Conservation (phyloP, 2,797 vertebrate genomes). For the Scomberomorus guttatus region DNA sequence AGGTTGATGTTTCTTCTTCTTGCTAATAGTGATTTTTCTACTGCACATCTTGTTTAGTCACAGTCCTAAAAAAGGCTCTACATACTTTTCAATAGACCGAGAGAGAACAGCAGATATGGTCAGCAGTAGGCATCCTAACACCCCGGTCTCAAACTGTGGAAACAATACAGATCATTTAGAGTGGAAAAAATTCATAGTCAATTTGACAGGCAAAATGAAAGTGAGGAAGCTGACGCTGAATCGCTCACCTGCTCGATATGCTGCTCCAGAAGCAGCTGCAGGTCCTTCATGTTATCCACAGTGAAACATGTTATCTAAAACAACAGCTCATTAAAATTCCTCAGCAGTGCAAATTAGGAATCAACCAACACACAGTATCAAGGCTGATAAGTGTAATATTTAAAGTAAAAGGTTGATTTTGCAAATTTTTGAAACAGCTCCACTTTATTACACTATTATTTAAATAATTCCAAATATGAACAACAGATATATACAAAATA, state of each 20-base stretch:
- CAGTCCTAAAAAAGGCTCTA: background rate
- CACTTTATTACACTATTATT: background rate
- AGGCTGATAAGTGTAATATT: too few species aligned
- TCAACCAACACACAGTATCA: background rate
- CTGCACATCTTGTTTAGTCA: background rate
- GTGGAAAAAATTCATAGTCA: background rate
- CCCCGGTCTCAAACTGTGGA: slow-evolving; percentile 90
- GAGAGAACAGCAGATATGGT: slow-evolving; percentile 93
- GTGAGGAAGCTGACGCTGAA: background rate
- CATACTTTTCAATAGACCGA: slow-evolving; percentile 88
- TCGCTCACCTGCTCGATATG: slow-evolving; percentile 82
- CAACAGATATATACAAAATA: background rate
- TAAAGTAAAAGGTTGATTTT: background rate
- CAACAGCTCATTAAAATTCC: slow-evolving; percentile 11
- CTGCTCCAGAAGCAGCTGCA: slow-evolving; percentile 78
- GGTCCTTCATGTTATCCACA: slow-evolving; percentile 77
- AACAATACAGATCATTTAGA: slow-evolving; percentile 5
- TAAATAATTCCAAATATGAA: slow-evolving; percentile 1
- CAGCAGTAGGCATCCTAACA: slow-evolving; percentile 91
- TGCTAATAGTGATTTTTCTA: background rate
- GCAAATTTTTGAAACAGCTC: background rate
- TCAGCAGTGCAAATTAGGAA: background rate
- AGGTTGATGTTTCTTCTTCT: background rate
- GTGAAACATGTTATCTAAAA: slow-evolving; percentile 77
- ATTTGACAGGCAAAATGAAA: background rate